Base-by-base conservation (phyloP, 2,888 invertebrate genomes). In the Hymenopus coronatus region DNA sequence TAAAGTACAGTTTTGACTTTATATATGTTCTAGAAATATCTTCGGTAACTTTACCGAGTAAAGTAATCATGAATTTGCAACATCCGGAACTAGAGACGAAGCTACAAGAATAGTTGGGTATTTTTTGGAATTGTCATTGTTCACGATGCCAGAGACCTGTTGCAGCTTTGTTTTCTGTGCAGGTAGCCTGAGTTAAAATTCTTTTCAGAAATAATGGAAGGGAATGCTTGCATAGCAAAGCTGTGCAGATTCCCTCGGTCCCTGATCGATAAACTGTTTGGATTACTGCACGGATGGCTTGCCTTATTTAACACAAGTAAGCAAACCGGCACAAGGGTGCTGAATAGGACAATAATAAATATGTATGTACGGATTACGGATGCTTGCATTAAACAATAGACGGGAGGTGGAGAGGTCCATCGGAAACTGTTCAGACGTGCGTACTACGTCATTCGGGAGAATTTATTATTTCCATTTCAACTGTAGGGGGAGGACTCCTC, bases 381-480 rank as follows among this genome's bases (percentile, higher is more conserved):
- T 30, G 28, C 86, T 82, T 87, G 87, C 82, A 87, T 87, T 87
- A 87, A 82, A 87, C 82, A 87, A 33, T 82, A 82, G 87, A 28
- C 25, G 40, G 30, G 12, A 84, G 84, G 27, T 46, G 46, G 25
- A 85, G 85, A 28, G 40, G 82, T 54, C 86, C 46, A 85, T 87
- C 88, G 85, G 46, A 85, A 83, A 84, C 89, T 87, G 89, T 86
- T 89, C 89, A 54, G 54, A 70, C 54, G 54, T 70, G 54, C 54
- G 54, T 70, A 70, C 54, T 70, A 70, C 88, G 90, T 89, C 90
- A 85, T 54, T 85, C 83, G 89, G 88, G 27, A 54, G 30, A 89
- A 90, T 90, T 90, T 89, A 90, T 90, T 85, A 89, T 88, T 89
- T 82, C 88, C 88, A 89, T 90, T 88, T 89, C 89, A 88, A 70